Conservation (phyloP, 1,140 invertebrate species). For the Himalopsyche phryganea region DNA sequence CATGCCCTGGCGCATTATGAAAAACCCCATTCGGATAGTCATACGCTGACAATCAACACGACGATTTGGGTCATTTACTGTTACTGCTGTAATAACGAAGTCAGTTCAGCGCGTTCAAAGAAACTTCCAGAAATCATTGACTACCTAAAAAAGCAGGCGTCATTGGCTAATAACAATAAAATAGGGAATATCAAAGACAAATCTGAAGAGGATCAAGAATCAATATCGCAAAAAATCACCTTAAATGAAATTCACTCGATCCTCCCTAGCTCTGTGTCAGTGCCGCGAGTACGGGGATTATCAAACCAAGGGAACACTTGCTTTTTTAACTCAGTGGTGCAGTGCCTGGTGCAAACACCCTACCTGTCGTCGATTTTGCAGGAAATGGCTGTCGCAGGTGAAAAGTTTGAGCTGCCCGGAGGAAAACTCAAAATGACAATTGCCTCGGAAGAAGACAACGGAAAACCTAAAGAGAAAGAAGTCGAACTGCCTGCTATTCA, state of each 20-base stretch:
- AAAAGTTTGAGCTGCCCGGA: constrained; percentile 66
- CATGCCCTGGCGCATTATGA: constrained; percentile 77
- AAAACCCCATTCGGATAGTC: constrained; percentile 70
- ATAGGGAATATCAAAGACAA: not conserved
- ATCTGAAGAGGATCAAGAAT: constrained; percentile 5
- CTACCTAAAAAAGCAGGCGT: constrained; percentile 56
- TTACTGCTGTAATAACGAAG: constrained; percentile 62
- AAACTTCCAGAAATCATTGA: constrained; percentile 64
- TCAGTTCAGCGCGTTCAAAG: constrained; percentile 56
- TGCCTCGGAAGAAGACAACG: constrained; percentile 19
- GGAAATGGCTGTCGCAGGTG: constrained; percentile 64
- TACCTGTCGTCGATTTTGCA: constrained; percentile 71
- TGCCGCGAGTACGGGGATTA: constrained; percentile 62
- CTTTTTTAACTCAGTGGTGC: constrained; percentile 94
- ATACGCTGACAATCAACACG: constrained; percentile 71
- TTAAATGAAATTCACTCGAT: not conserved
- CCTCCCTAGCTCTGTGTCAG: not conserved
- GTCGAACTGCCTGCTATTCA: constrained; percentile 59
- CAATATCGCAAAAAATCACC: not conserved
- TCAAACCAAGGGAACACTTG: constrained; percentile 92
- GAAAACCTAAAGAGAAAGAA: constrained; percentile 40
- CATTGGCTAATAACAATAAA: not conserved
- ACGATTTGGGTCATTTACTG: constrained; percentile 65
- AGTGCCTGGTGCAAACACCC: constrained; percentile 84
- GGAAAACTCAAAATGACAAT: constrained; percentile 54